Evolutionary conservation across 1,140 invertebrate genomes (phyloP).

Genomic region (Lethocerus indicus): DNA sequence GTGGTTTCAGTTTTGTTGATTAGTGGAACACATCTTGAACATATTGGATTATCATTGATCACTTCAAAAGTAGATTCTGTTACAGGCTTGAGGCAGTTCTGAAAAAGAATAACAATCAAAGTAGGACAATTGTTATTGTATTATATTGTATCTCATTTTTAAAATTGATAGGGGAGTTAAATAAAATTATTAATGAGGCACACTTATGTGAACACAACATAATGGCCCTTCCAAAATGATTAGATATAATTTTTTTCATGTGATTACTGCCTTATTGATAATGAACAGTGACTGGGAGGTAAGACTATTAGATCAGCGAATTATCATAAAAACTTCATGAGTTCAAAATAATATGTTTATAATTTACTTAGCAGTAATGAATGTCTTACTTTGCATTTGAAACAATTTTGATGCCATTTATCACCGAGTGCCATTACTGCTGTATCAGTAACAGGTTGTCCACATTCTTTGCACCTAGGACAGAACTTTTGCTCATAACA

Average conservation of each 20-base stretch:
- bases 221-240: neutral
- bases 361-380: neutral
- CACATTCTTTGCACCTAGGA: conserved; percentile 55
- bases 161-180: too few relatives aligned
- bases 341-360: neutral
- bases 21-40: neutral
- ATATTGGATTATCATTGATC: neutral
- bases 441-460: conserved; percentile 51
- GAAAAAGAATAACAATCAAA: neutral
- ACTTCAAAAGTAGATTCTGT: conserved; percentile 5
- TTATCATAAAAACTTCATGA: neutral
- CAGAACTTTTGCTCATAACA: conserved; percentile 64
- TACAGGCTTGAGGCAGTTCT: conserved; percentile 3
- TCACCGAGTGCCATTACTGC: conserved; percentile 44
- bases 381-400: conserved; percentile 21
- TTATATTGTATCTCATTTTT: too few relatives aligned
- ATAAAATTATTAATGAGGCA: too few relatives aligned
- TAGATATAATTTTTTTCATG: too few relatives aligned
- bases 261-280: neutral
- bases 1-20: neutral
- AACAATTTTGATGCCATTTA: conserved; percentile 54
- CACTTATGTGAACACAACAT: neutral
- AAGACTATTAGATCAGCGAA: neutral
- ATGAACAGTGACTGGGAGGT: neutral
- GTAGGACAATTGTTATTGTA: too few relatives aligned